These are phyloP conservation scores for Aspidoscelis tigris DNA, from an alignment of 2,113 vertebrate species.

Conservation along the genomic window DNA sequence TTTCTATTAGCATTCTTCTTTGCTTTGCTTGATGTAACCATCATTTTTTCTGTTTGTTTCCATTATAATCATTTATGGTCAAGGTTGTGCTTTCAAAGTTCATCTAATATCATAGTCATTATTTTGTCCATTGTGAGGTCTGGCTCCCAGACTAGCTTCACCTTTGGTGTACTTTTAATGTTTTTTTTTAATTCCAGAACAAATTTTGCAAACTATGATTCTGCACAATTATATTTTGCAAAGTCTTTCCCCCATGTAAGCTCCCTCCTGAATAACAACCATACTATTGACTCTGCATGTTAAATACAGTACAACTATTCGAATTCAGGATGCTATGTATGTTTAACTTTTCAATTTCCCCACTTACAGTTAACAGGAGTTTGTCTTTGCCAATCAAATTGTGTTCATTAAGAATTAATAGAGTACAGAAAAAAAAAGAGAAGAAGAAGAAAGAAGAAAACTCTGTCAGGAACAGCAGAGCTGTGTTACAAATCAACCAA, in stretches of 20 bases:
- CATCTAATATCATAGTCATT: too few species aligned
- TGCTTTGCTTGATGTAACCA: too few species aligned
- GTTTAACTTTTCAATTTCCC: not conserved
- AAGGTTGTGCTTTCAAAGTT: not conserved
- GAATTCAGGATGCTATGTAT: not conserved
- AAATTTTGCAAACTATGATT: not conserved
- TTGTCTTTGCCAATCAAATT: conserved; percentile 15
- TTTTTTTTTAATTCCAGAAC: not conserved
- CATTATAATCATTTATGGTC: not conserved
- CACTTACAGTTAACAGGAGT: not conserved
- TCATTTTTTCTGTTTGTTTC: too few species aligned
- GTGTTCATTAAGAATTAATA: not conserved
- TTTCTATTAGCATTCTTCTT: too few species aligned
- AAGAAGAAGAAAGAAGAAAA: not conserved
- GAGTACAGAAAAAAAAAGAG: not conserved
- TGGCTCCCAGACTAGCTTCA: too few species aligned
- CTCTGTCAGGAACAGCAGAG: conserved; percentile 4
- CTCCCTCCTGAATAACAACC: too few species aligned
- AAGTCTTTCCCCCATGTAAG: too few species aligned
- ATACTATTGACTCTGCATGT: not conserved
- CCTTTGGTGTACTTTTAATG: too few species aligned
- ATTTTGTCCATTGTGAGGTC: too few species aligned
- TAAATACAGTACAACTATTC: not conserved
- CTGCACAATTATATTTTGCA: too few species aligned
- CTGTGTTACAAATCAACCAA: conserved; percentile 2